Evolutionary conservation across 2,113 vertebrate genomes (phyloP).

Genomic region (Stictonetta naevosa): DNA sequence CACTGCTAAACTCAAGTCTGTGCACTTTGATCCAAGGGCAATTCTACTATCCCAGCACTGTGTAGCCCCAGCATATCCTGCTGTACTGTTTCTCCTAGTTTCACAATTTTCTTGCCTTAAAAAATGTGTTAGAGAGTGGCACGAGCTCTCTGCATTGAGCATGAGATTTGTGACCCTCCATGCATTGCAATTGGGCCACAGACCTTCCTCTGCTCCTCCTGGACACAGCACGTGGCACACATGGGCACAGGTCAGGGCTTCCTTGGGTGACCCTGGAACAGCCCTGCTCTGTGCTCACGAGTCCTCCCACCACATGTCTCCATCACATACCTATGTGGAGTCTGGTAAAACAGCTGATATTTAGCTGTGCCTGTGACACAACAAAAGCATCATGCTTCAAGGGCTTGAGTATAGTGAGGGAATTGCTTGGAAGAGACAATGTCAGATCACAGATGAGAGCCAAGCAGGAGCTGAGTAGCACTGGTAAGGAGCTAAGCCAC

Average conservation of each 20-base stretch:
- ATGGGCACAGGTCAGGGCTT: accelerated
- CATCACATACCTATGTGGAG: accelerated
- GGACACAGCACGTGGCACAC: accelerated
- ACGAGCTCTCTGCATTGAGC: background rate
- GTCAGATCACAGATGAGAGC: background rate
- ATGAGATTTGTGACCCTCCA: background rate
- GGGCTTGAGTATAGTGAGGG: background rate
- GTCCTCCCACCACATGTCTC: accelerated
- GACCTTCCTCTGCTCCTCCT: background rate
- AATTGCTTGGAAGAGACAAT: background rate
- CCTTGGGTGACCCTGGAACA: background rate
- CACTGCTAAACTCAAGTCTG: slow-evolving; percentile 43
- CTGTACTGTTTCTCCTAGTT: background rate
- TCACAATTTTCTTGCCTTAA: background rate
- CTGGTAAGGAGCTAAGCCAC: background rate
- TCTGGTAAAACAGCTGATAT: background rate
- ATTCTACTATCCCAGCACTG: background rate
- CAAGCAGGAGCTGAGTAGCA: background rate
- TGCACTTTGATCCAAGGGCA: slow-evolving; percentile 8
- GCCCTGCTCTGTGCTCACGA: accelerated
- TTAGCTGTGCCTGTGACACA: background rate
- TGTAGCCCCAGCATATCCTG: background rate
- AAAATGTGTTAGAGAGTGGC: background rate
- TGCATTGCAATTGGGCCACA: background rate
- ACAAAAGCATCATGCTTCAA: background rate